phyloP scores from a whole-genome alignment of 2,888 invertebrate species.

The Mimas tiliae region DNA sequence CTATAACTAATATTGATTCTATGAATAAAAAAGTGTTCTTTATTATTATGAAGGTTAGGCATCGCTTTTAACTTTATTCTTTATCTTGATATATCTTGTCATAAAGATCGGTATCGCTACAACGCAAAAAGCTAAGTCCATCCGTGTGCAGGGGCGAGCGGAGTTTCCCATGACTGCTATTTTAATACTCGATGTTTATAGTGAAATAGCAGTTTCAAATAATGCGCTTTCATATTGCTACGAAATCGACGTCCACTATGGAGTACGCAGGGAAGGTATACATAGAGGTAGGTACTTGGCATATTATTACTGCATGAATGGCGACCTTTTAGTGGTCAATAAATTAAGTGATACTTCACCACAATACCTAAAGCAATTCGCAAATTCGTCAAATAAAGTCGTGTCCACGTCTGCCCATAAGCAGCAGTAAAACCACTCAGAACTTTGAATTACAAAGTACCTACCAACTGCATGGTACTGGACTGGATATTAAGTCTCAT shows the following conservation, averaged over 20 bases:
- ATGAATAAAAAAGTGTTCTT: neutral
- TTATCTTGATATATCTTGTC: neutral
- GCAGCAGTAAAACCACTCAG: too few relatives aligned
- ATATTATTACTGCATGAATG: too few relatives aligned
- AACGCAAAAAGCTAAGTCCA: slow-evolving; percentile 6
- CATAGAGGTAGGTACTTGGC: too few relatives aligned
- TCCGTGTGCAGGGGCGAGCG: neutral
- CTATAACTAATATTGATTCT: neutral
- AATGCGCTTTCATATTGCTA: neutral
- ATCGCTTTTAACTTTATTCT: slow-evolving; percentile 7
- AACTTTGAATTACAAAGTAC: too few relatives aligned
- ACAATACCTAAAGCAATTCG: too few relatives aligned
- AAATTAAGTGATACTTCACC: too few relatives aligned
- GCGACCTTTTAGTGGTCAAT: too few relatives aligned
- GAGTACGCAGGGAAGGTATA: too few relatives aligned
- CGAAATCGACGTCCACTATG: neutral
- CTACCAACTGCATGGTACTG: too few relatives aligned
- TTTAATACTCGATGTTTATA: neutral
- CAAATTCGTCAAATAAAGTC: too few relatives aligned
- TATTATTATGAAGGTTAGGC: slow-evolving; percentile 3
- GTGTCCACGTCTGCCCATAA: too few relatives aligned
- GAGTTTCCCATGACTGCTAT: slow-evolving; percentile 14
- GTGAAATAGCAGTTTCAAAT: slow-evolving; percentile 6
- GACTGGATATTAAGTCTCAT: too few relatives aligned
- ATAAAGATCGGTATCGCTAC: slow-evolving; percentile 11